phyloP scores from a whole-genome alignment of 2,797 vertebrate species.

The Coreius guichenoti region DNA sequence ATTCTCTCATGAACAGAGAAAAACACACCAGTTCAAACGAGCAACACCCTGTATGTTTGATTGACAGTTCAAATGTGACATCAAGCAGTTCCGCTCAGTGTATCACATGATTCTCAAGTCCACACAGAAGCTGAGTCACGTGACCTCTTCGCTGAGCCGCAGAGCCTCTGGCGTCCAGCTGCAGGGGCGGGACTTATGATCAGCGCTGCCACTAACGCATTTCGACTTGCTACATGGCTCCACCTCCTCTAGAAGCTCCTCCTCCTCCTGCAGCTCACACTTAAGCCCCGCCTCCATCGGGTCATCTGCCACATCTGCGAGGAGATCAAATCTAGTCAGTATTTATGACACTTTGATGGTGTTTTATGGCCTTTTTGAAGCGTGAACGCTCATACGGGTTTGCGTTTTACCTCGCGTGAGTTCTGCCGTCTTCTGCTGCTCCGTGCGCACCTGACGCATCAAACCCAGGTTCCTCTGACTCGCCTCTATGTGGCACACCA shows the following conservation, averaged over 20 bases:
- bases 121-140: neutral
- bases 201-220: neutral
- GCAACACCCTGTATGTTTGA: neutral
- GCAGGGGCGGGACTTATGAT: conserved; percentile 10
- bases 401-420: conserved; percentile 61
- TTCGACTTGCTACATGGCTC: neutral
- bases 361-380: neutral
- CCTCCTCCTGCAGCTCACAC: conserved; percentile 11
- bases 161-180: conserved; percentile 23
- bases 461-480: conserved; percentile 68
- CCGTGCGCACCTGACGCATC: conserved; percentile 65
- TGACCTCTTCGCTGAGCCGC: conserved; percentile 7
- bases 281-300: conserved; percentile 64
- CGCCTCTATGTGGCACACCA: conserved; percentile 69
- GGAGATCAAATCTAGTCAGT: neutral
- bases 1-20: neutral
- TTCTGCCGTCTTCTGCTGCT: conserved; percentile 66
- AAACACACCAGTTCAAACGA: neutral
- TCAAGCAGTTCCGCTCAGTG: neutral
- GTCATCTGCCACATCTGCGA: conserved; percentile 60
- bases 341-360: neutral
- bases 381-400: neutral
- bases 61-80: neutral
- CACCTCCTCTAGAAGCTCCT: neutral
- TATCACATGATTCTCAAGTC: neutral